Evolutionary conservation across 2,888 invertebrate genomes (phyloP).

Genomic region (Syrphus vitripennis): DNA sequence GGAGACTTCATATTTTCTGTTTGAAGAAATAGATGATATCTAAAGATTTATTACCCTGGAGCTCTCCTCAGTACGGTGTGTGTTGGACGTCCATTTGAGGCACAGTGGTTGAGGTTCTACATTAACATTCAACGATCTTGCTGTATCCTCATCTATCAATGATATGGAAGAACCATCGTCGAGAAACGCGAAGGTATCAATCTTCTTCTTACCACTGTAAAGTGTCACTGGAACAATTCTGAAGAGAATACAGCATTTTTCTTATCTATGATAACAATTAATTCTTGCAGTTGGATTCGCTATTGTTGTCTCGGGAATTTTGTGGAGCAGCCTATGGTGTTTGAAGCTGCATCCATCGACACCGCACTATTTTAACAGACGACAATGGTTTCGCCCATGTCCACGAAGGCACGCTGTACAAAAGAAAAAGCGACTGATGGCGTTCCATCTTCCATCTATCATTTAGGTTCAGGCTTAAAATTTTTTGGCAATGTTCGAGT

Average conservation of each 20-base stretch:
- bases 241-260: too few relatives aligned
- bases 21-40: background rate
- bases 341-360: background rate
- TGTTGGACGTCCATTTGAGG: background rate
- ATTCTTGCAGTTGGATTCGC: background rate
- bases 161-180: background rate
- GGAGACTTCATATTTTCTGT: background rate
- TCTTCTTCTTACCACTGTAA: background rate
- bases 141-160: background rate
- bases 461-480: background rate
- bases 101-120: background rate
- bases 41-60: background rate
- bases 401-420: background rate
- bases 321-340: background rate
- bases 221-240: background rate
- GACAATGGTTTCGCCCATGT: background rate
- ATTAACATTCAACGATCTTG: background rate
- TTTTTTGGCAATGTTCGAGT: too few relatives aligned
- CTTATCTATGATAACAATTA: background rate
- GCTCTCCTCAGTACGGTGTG: background rate
- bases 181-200: background rate
- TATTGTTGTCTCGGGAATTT: background rate
- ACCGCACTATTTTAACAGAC: background rate
- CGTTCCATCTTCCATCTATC: conserved; percentile 13
- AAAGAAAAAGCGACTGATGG: background rate